These are phyloP conservation scores for Hirtodrosophila histrioides DNA, from an alignment of 2,888 invertebrate species.

Conservation along the genomic window DNA sequence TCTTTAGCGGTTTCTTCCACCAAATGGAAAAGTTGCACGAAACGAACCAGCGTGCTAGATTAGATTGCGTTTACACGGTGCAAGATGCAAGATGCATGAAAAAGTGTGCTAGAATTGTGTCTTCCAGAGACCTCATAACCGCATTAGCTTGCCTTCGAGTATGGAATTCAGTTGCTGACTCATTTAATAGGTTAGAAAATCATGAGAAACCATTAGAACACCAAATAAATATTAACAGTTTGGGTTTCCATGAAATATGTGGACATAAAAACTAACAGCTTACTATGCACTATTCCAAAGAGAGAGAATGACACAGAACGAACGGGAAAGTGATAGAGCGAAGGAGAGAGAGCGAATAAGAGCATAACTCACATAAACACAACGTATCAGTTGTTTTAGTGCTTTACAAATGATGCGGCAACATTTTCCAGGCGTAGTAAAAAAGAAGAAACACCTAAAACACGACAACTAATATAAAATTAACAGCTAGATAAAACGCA, in stretches of 20 bases:
- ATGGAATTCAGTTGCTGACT: conserved; percentile 15
- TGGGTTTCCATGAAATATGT: not conserved
- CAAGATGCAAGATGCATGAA: too few relatives aligned
- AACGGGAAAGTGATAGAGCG: conserved; percentile 9
- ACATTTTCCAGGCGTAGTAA: conserved; percentile 33
- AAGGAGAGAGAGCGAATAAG: conserved; percentile 24
- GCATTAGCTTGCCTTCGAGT: conserved; percentile 1
- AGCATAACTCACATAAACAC: conserved; percentile 34
- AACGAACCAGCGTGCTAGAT: too few relatives aligned
- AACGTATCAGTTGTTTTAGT: conserved; percentile 58
- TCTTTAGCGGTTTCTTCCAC: too few relatives aligned
- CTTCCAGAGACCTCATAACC: too few relatives aligned
- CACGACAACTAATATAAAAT: conserved; percentile 66
- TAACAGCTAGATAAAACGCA: conserved; percentile 63
- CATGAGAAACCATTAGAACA: conserved; percentile 4
- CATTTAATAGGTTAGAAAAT: conserved; percentile 6
- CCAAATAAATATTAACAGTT: not conserved
- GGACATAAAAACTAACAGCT: not conserved
- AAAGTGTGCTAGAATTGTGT: too few relatives aligned
- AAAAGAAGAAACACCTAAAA: conserved; percentile 17
- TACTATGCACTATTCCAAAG: conserved; percentile 8
- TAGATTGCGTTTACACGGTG: too few relatives aligned
- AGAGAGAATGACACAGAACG: not conserved
- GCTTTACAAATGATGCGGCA: conserved; percentile 58
- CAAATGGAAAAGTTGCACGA: too few relatives aligned